Conservation (phyloP, 2,113 vertebrate species). For the Sylvietta virens region DNA sequence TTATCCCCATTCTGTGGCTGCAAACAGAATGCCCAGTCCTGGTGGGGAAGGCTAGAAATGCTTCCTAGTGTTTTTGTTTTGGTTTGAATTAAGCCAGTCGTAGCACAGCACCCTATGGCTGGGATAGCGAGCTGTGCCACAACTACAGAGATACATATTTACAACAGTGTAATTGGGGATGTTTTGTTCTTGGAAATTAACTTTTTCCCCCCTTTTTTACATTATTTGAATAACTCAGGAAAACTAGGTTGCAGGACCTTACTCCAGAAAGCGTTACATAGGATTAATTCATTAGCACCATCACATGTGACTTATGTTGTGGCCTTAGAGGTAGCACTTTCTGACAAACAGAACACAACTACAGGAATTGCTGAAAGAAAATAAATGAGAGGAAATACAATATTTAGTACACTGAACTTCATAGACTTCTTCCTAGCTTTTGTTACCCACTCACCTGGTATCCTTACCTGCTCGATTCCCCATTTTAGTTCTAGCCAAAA, state of each 20-base stretch:
- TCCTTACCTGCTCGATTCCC: background rate
- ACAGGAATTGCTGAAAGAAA: background rate
- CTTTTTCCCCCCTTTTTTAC: fast-evolving
- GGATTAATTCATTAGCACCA: background rate
- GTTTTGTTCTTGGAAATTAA: background rate
- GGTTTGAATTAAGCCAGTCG: background rate
- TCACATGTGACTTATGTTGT: background rate
- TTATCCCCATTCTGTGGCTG: background rate
- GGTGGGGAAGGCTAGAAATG: background rate
- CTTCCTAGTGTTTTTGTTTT: background rate
- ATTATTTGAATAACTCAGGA: background rate
- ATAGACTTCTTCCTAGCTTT: background rate
- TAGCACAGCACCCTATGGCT: background rate
- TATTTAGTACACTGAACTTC: background rate
- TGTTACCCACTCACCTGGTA: background rate
- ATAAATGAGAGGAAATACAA: background rate
- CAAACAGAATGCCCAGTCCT: background rate
- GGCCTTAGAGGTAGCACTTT: background rate
- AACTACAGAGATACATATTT: background rate
- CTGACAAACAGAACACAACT: background rate
- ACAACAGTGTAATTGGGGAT: background rate
- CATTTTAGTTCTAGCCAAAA: background rate
- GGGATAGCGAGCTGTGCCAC: background rate
- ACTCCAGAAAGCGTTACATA: background rate
- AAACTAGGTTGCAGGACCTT: background rate